phyloP scores from a whole-genome alignment of 2,113 vertebrate genomes.

The Macaca fascicularis region T2T-MFA8v1.1 NC_088380.1:58206501-58207000 shows the following conservation, averaged over 20 bases:
- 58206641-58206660: neutral
- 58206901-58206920: neutral
- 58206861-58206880: neutral
- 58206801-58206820: neutral
- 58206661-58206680: neutral
- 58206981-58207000: neutral
- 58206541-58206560: conserved; percentile 9
- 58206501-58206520: neutral
- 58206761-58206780: neutral
- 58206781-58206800: neutral
- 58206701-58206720: neutral
- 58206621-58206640: conserved; percentile 4
- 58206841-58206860: neutral
- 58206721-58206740: neutral
- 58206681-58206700: neutral
- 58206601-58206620: neutral
- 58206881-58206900: neutral
- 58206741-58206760: neutral
- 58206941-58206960: neutral
- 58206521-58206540: neutral
- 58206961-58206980: neutral
- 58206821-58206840: neutral
- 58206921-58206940: neutral
- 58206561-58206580: neutral
- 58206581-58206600: neutral